Base-by-base conservation (phyloP, 2,113 vertebrate genomes). In the Bucco capensis region DNA sequence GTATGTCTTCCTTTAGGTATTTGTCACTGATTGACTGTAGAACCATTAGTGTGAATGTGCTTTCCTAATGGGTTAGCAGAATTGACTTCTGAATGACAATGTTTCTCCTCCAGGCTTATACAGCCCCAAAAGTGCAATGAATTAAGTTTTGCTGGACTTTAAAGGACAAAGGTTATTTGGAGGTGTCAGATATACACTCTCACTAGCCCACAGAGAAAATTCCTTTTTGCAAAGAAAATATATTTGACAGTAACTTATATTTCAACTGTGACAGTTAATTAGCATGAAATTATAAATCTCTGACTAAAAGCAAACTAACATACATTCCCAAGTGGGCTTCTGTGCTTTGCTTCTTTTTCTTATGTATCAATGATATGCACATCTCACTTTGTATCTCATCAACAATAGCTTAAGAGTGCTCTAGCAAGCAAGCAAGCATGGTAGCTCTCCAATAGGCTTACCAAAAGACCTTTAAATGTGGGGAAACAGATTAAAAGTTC, bases 31-130 rank as follows among this genome's bases (percentile, higher is more conserved):
- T 66, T 94, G 94, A 94, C 85, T 89, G 78, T 42, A 74, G 90
- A 92, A 62, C 93, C 75, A 93, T 86, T 94, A 93, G 83, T 56
- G 88, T 37, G 83, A 96, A 96, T 89, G 93, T 76, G 47, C 86
- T 93, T 91, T 94, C 87, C 93, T 95, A 95, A 96, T 93, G 93
- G 92, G 38, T 90, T 92, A 83, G 95, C 94, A 86, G 93, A 94
- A 97, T 86, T 93, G 95, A 90, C 93, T 97, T 83, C 72, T 93
- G 94, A 96, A 95, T 91, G 83, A 95, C 95, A 91, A 67, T 83
- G 79, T 89, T 94, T 93, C 89, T 92, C 92, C 95, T 86, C 70
- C 42, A 86, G 95, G 94, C 79, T 83, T 58, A 76, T 10, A 40
- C 12, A 47, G 61, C 75, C 84, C 83, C 40, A 54, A 74, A 95